Conservation (phyloP, 2,797 vertebrate species). For the Galaxias olidus region DNA sequence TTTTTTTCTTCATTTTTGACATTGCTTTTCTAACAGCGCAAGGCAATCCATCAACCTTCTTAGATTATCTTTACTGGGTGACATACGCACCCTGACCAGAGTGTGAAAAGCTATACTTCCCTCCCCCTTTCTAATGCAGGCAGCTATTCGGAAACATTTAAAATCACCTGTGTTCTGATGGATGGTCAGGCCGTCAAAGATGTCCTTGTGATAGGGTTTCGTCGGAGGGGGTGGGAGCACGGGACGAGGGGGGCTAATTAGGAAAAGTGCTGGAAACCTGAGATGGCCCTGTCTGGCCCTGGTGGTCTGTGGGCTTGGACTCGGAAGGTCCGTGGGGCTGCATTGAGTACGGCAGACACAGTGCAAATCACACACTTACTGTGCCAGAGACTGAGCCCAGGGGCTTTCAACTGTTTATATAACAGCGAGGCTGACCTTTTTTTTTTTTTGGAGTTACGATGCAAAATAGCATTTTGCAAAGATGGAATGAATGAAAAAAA, state of each 20-base stretch:
- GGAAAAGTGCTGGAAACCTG: slow-evolving; percentile 63
- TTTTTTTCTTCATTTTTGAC: slow-evolving; percentile 35
- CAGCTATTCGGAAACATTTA: slow-evolving; percentile 45
- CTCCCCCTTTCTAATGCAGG: slow-evolving; percentile 21
- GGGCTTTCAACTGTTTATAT: slow-evolving; percentile 45
- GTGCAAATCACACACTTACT: slow-evolving; percentile 52
- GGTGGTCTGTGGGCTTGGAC: slow-evolving; percentile 47
- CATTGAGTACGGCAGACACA: slow-evolving; percentile 37
- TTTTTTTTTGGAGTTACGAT: too few species aligned
- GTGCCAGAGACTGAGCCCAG: slow-evolving; percentile 36
- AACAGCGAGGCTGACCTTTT: slow-evolving; percentile 35
- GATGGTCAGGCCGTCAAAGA: slow-evolving; percentile 46
- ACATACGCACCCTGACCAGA: slow-evolving; percentile 20
- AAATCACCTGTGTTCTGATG: slow-evolving; percentile 46
- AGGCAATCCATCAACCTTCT: slow-evolving; percentile 25
- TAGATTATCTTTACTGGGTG: slow-evolving; percentile 7
- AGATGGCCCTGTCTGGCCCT: slow-evolving; percentile 51
- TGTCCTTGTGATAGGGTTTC: slow-evolving; percentile 52
- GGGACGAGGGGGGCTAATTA: slow-evolving; percentile 50
- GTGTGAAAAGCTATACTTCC: slow-evolving; percentile 44
- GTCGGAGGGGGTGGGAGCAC: slow-evolving; percentile 15
- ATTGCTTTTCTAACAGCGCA: slow-evolving; percentile 14
- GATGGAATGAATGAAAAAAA: slow-evolving; percentile 17
- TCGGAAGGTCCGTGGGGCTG: slow-evolving; percentile 31
- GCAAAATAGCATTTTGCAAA: slow-evolving; percentile 21